Base-by-base conservation (phyloP, 2,888 invertebrate genomes). In the Troides aeacus region DNA sequence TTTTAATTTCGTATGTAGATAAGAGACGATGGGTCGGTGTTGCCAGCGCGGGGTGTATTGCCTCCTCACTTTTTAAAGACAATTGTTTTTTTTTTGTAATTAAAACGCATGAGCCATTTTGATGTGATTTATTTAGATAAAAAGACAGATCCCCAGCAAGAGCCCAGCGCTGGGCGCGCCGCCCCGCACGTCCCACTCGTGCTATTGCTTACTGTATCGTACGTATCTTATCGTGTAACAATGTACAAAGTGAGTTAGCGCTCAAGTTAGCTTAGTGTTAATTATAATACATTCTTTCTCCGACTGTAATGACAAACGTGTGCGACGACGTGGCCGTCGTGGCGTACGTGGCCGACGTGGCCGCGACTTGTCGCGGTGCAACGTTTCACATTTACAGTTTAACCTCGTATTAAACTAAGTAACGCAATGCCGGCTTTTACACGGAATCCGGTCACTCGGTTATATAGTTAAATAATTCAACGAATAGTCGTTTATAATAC, bases 161-260 rank as follows among this genome's bases (percentile, higher is more conserved):
- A 8, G 2, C 50, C 50, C 50, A 21, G 21, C 56, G 21, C 21
- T 21, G 56, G 56, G n/a, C 21, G 56, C 56, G 56, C 56, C 21
- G 56, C 21, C 74, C 70, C 62, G 66, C 42, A 42, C 63, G 64
- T 71, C 77, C 81, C 77, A 70, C 77, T 77, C 80, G 87, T 88
- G 88, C 89, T 88, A 87, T 78, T 79, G 85, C 87, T 87, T 88
- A 82, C 75, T 53, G 78, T 79, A 76, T 77, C 84, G 85, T 83
- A 84, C 84, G 83, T 87, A 86, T 87, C 80, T 84, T 84, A 86
- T 81, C 83, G 80, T 87, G 86, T 90, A 87, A 89, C 88, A 88
- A 87, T 92, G 92, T 92, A 92, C 92, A 92, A 92, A 92, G 88
- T 86, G 92, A 87, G 91, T 90, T 86, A 79, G 79, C 86, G 92